Percentiles rank a stretch among this genome's conserved stretches.
These are phyloP conservation scores for Pseudococcus longispinus DNA, from an alignment of 2,888 invertebrate genomes.

Conservation along the genomic window DNA sequence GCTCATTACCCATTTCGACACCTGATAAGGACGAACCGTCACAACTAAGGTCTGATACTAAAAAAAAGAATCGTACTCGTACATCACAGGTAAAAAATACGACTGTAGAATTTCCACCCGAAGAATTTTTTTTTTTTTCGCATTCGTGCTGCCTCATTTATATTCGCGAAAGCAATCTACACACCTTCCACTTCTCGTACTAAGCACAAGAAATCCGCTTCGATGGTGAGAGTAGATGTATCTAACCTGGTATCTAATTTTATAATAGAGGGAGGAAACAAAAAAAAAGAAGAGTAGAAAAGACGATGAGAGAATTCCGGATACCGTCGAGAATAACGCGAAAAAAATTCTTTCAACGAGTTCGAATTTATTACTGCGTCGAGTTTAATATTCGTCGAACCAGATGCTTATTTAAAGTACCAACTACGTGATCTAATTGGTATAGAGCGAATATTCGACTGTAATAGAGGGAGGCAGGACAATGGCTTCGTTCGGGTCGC, in stretches of 20 bases:
- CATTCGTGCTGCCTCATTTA: neutral
- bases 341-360: slow-evolving; percentile 6
- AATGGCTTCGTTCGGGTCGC: neutral
- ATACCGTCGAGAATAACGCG: neutral
- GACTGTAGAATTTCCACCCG: neutral
- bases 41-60: too few species aligned
- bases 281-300: neutral
- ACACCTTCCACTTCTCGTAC: neutral
- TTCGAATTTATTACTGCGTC: slow-evolving; percentile 11
- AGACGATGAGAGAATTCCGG: neutral
- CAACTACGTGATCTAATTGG: slow-evolving; percentile 17
- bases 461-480: neutral
- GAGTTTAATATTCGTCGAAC: slow-evolving; percentile 18
- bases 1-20: too few species aligned
- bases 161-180: neutral
- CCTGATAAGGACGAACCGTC: too few species aligned
- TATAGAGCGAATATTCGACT: slow-evolving; percentile 6
- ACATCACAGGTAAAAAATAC: neutral
- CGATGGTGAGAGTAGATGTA: neutral
- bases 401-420: slow-evolving; percentile 18
- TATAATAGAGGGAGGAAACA: neutral
- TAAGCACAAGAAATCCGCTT: neutral
- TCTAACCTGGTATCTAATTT: neutral
- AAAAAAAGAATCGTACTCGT: too few species aligned
- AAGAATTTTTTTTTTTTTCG: neutral